phyloP scores from a whole-genome alignment of 2,113 vertebrate species.

The Pygoscelis adeliae region DNA sequence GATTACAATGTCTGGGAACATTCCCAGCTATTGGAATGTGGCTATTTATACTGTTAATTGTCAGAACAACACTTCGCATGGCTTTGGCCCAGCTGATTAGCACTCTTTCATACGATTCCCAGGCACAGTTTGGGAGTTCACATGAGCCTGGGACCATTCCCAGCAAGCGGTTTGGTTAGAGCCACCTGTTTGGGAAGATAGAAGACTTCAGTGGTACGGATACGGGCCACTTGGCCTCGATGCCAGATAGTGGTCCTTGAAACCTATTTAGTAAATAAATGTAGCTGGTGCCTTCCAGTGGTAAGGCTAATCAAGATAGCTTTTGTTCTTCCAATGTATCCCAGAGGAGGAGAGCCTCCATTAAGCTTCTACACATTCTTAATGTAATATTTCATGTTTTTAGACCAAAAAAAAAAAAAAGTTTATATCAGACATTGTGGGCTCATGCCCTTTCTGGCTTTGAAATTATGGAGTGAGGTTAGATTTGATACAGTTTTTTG shows the following conservation, averaged over 20 bases:
- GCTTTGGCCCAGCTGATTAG: not conserved
- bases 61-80: not conserved
- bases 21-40: not conserved
- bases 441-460: not conserved
- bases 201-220: not conserved
- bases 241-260: not conserved
- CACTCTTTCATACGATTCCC: not conserved
- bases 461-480: not conserved
- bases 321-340: not conserved
- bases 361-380: not conserved
- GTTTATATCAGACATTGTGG: not conserved
- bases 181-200: not conserved
- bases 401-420: not conserved
- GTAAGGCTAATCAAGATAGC: not conserved
- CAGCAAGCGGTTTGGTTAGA: not conserved
- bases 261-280: not conserved
- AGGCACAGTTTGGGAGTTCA: not conserved
- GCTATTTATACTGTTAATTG: not conserved
- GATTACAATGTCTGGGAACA: not conserved
- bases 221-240: not conserved
- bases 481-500: not conserved
- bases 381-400: not conserved
- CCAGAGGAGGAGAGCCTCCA: not conserved
- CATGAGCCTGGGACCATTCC: not conserved
- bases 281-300: not conserved